A percentile compares a stretch with the other conserved stretches of the same genome.
phyloP scores from a whole-genome alignment of 2,888 invertebrate species.

The Agapostemon virescens region DNA sequence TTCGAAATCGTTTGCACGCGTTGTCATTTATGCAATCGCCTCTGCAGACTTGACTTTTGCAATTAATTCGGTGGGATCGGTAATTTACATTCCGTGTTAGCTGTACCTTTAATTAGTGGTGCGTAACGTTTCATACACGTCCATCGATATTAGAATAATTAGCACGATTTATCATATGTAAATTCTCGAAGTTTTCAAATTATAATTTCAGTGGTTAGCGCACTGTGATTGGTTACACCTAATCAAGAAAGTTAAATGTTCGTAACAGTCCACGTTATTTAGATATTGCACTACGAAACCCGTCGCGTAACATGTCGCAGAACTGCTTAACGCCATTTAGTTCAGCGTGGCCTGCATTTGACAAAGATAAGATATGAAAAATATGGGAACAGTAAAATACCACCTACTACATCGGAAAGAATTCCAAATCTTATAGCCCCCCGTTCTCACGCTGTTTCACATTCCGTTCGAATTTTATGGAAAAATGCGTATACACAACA shows the following conservation, averaged over 20 bases:
- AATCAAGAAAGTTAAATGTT: constrained; percentile 23
- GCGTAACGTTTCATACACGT: neutral
- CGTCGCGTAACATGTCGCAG: constrained; percentile 21
- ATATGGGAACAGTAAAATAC: constrained; percentile 9
- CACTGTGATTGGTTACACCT: neutral
- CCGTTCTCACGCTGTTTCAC: neutral
- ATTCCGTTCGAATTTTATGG: neutral
- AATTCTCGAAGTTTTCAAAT: neutral
- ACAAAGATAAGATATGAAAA: constrained; percentile 16
- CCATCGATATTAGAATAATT: constrained; percentile 3
- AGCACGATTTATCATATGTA: neutral
- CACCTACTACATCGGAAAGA: neutral
- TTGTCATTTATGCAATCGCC: neutral
- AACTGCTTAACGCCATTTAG: constrained; percentile 27
- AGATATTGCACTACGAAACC: constrained; percentile 29
- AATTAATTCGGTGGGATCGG: neutral
- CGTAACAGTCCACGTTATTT: constrained; percentile 37
- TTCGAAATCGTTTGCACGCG: neutral
- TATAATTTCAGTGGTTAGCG: neutral
- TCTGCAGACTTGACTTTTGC: neutral
- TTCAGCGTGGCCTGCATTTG: neutral
- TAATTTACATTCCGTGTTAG: neutral
- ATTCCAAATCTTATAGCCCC: neutral
- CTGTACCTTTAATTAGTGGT: neutral
- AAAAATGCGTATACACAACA: neutral